phyloP scores from a whole-genome alignment of 2,113 vertebrate species.

The Solenodon paradoxus region DNA sequence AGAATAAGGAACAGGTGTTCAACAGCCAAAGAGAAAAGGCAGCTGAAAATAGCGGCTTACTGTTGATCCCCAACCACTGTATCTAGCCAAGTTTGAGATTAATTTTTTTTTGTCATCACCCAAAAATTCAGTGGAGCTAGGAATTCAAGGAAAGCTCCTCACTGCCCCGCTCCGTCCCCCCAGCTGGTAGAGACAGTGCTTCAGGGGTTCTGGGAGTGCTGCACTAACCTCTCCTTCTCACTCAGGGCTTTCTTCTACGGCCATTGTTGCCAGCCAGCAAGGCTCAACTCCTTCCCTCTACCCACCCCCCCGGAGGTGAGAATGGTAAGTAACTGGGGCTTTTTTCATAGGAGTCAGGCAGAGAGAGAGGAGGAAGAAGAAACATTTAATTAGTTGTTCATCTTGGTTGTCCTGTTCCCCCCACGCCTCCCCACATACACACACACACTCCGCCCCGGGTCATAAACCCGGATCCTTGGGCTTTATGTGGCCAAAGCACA shows the following conservation, averaged over 20 bases:
- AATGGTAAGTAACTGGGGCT: constrained; percentile 91
- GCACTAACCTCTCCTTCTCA: not conserved
- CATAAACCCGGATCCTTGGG: too few species aligned
- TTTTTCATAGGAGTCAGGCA: too few species aligned
- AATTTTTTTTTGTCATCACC: constrained; percentile 6
- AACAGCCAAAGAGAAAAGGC: not conserved
- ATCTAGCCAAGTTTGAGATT: not conserved
- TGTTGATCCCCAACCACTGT: not conserved
- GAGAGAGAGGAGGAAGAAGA: too few species aligned
- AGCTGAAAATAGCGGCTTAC: not conserved
- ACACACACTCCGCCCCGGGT: too few species aligned
- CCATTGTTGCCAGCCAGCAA: constrained; percentile 95
- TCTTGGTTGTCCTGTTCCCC: too few species aligned
- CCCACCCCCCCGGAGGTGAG: constrained; percentile 96
- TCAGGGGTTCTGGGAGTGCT: not conserved
- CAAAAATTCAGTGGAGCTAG: not conserved
- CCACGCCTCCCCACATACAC: too few species aligned
- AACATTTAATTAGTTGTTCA: too few species aligned
- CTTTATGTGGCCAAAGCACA: too few species aligned
- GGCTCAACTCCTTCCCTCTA: constrained; percentile 91
- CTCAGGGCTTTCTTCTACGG: constrained; percentile 95
- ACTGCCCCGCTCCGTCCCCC: too few species aligned
- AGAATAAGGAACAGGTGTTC: constrained; percentile 47
- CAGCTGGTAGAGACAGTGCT: too few species aligned
- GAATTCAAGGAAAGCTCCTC: not conserved